These are phyloP conservation scores for Elgaria multicarinata DNA, from an alignment of 2,113 vertebrate genomes.

Conservation along the genomic window DNA sequence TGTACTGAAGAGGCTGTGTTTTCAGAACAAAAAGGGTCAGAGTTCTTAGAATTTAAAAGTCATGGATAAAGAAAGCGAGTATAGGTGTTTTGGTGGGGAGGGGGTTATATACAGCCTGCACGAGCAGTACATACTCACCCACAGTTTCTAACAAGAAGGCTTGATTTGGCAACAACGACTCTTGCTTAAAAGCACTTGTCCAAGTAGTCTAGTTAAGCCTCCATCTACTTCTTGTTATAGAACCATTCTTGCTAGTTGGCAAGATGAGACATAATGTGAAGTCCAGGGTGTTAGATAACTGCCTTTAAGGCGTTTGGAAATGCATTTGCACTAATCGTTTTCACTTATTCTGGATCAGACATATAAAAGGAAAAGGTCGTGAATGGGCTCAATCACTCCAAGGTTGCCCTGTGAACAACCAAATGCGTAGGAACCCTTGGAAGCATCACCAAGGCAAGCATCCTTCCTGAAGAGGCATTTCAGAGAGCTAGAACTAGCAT, in stretches of 20 bases:
- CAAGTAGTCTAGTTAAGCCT: neutral
- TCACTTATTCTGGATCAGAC: slow-evolving; percentile 42
- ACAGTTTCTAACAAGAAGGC: neutral
- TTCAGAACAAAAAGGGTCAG: slow-evolving; percentile 28
- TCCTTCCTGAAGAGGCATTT: slow-evolving; percentile 62
- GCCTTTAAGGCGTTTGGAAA: slow-evolving; percentile 58
- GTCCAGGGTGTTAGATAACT: slow-evolving; percentile 51
- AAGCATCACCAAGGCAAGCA: slow-evolving; percentile 51
- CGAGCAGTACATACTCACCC: neutral
- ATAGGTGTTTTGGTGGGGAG: too few relatives aligned
- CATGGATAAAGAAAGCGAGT: neutral
- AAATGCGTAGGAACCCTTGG: slow-evolving; percentile 57
- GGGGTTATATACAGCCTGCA: slow-evolving; percentile 8
- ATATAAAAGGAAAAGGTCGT: slow-evolving; percentile 48
- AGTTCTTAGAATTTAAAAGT: slow-evolving; percentile 56
- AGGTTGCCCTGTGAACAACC: slow-evolving; percentile 52
- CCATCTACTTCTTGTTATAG: neutral
- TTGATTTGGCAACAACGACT: slow-evolving; percentile 36
- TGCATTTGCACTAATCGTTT: slow-evolving; percentile 42
- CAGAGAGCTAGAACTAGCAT: slow-evolving; percentile 56
- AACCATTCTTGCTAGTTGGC: slow-evolving; percentile 55
- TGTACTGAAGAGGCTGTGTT: neutral
- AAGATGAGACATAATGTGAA: slow-evolving; percentile 66
- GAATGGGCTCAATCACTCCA: slow-evolving; percentile 53
- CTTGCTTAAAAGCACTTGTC: neutral